Conservation (phyloP, 2,113 vertebrate genomes). For the Clarias magur region DNA sequence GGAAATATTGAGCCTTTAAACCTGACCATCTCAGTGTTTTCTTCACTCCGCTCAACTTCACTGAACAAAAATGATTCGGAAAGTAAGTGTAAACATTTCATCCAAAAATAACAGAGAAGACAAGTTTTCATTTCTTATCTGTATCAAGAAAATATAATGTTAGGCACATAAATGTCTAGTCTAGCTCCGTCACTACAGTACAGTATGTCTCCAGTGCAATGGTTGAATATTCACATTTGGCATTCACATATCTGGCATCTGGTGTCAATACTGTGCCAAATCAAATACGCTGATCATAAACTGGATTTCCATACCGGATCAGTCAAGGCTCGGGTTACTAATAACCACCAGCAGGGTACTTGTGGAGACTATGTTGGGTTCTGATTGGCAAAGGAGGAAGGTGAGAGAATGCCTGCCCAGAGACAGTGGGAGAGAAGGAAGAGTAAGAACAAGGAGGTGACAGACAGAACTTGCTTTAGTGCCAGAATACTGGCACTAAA, state of each 20-base stretch:
- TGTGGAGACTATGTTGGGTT: no score
- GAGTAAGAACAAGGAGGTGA: no score
- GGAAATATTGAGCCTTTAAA: not conserved
- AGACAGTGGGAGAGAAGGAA: no score
- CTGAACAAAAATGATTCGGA: not conserved
- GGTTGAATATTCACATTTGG: not conserved
- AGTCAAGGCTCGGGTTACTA: no score
- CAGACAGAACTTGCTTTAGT: no score
- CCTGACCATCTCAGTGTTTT: not conserved
- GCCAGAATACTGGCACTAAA: no score
- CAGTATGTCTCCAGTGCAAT: not conserved
- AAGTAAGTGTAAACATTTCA: not conserved
- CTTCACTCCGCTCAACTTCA: not conserved
- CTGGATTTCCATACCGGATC: no score
- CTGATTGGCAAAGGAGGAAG: not conserved
- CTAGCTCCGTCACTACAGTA: conserved; percentile 8
- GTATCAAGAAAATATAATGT: not conserved
- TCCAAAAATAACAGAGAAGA: not conserved
- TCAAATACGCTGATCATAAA: no score
- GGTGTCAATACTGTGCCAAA: no score
- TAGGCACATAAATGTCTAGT: not conserved
- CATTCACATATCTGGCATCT: no score
- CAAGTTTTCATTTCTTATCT: conserved; percentile 6
- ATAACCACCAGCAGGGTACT: no score
- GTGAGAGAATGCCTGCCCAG: no score